Evolutionary conservation across 2,113 vertebrate species (phyloP), one percentile per base, ranked within the genome.

Genomic region (Passer montanus): DNA sequence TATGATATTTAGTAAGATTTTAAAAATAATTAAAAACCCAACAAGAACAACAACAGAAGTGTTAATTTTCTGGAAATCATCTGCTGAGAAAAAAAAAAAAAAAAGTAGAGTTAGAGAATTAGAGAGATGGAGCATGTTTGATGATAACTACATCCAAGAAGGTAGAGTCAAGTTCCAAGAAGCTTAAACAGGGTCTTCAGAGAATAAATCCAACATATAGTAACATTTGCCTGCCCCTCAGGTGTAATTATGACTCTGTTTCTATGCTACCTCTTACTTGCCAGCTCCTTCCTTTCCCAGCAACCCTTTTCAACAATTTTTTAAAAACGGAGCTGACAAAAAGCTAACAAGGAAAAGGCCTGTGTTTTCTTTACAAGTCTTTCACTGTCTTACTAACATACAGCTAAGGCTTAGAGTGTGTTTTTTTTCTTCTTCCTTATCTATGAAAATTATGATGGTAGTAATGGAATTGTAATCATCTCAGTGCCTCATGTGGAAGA

Each of bases 21-120:
- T 18, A 9, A 7, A 60, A 58, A 27, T 26, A 2, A 1, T 11
- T 4, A 1, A 44, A 66, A 41, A 19, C 16, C 1, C 9, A 53
- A 26, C 6, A 37, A 35, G 8, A 26, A 24, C 5, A 75, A 12
- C 39, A 41, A 14, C n/a, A 55, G 39, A 58, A 74, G 17, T 2
- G 5, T 44, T 76, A 49, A 39, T 88, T 73, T 95, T 66, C 46
- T n/a, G 35, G 55, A 77, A 83, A 47, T 82, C 15, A 31, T 56
- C 49, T 87, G 15, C 66, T 73, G 33, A 28, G 11, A 22, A 76
- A 66, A 60, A 86, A 77, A 76, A 66, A 60, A 86, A 77, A 49
- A 9, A 49, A 9, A 80, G 33, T 11, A 83, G 46, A 53, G 46
- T 37, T 53, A 66, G n/a, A 83, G 39, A 50, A 41, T 26, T 72